Base-by-base conservation (phyloP, 1,140 invertebrate species). In the Camponotus floridanus region DNA sequence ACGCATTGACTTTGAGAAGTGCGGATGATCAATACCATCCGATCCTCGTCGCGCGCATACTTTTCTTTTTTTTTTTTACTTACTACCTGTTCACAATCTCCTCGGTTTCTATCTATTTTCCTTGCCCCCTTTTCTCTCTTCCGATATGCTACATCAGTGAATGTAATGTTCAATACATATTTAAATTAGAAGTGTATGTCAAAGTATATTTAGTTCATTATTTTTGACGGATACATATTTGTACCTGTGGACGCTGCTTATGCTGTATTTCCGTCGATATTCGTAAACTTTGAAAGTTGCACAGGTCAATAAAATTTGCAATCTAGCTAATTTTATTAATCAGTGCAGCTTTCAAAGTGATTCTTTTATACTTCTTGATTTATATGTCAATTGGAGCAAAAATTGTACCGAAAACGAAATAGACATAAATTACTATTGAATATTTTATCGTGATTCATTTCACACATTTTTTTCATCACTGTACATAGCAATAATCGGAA, bases 1-100 rank as follows among this genome's bases (percentile, higher is more conserved):
- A 76, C 86, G 81, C 73, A 65, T 78, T 76, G 73, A 83, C 67
- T 81, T 83, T 55, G 79, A 51, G 15, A 76, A 78, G 71, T 73
- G 78, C 81, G 73, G 71, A 79, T 79, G 71, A 85, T 85, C 61
- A 42, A 76, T 45, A 64, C 55, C n/a, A 18, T 83, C 55, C 79
- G 79, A 83, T 48, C 79, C 39, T 83, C 68, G 48, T 78, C 64
- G 83, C 68, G 55, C 59, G 57, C 61, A 61, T 15, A 61, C 26
- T 83, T 42, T 71, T 21, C 26, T 67, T 55, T 15, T 61, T 55
- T 61, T 62, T 62, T 51, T 51, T 39, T 65, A 39, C 3, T 67
- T 45, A 76, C 61, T 62, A 31, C 51, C 13, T 73, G 11, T 15
- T 13, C 21, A 26, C 55, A 6, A 81, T n/a, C 18, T 36, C 51